These are phyloP conservation scores for Phyllotreta cruciferae DNA, from an alignment of 2,888 invertebrate genomes.

Conservation along the genomic window DNA sequence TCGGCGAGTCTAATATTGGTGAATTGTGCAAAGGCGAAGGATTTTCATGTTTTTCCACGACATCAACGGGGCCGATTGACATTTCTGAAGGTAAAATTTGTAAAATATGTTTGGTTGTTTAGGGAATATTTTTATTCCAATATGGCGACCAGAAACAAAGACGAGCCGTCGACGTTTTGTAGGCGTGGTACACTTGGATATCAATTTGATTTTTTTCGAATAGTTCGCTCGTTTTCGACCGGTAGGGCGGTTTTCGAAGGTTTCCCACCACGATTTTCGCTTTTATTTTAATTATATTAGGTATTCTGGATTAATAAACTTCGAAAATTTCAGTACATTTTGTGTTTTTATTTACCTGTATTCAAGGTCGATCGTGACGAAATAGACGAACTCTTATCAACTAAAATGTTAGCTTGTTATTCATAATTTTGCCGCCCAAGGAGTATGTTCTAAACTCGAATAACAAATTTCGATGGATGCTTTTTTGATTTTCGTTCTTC, in stretches of 20 bases:
- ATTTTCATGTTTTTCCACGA: constrained; percentile 56
- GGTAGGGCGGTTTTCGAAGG: constrained; percentile 19
- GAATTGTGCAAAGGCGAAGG: constrained; percentile 56
- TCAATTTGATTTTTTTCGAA: constrained; percentile 39
- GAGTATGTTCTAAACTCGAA: neutral
- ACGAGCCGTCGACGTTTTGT: constrained; percentile 59
- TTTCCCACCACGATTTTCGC: constrained; percentile 25
- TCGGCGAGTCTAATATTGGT: constrained; percentile 53
- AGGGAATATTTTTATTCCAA: constrained; percentile 56
- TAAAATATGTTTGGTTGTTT: constrained; percentile 60
- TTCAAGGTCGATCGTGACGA: constrained; percentile 43
- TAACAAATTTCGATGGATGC: no score
- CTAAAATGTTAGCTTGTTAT: constrained; percentile 24
- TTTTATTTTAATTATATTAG: constrained; percentile 28
- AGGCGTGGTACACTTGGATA: constrained; percentile 56
- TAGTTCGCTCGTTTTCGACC: constrained; percentile 30
- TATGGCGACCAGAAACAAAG: constrained; percentile 58
- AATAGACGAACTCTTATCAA: constrained; percentile 8
- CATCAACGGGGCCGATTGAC: constrained; percentile 54
- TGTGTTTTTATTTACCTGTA: constrained; percentile 50
- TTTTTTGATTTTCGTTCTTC: no score
- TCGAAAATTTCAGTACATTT: constrained; percentile 35
- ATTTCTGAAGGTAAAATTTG: constrained; percentile 59
- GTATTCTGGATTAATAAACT: constrained; percentile 34
- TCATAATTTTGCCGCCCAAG: constrained; percentile 24